Evolutionary conservation across 2,113 vertebrate species (phyloP), one percentile per base, ranked within the genome.

Genomic region (Passer montanus): DNA sequence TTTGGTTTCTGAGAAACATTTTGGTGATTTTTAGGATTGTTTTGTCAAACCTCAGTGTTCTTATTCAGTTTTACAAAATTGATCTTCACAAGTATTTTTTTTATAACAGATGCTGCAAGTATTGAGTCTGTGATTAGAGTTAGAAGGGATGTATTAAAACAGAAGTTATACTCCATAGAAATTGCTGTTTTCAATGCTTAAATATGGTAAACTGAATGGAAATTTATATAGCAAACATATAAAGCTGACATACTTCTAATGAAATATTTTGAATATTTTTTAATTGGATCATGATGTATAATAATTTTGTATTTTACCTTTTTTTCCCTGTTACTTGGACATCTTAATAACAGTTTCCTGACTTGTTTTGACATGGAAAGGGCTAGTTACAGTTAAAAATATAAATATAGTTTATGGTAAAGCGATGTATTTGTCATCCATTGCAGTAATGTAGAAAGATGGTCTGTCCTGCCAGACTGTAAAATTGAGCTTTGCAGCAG

Each of bases 401-500:
- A 41, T 56, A 84, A 89, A 73, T 80, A 31, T 10, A 39, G 19
- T 62, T 91, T 83, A 37, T 83, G 79, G 46, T 93, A 76, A 90
- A 93, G 31, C 0, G 1, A 46, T 60, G 7, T 68, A 68, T 93
- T 92, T 83, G 64, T 92, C 55, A 35, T 89, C 64, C 22, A 28
- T 88, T 85, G 60, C 70, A 59, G 39, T 88, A 93, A 80, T 80
- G 59, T 43, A 77, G 67, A 90, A 83, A 79, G 50, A 66, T 90
- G 50, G 52, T 83, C 66, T 92, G 47, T 73, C 58, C 60, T 87
- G 62, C 49, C 83, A 94, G 82, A 49, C 69, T 67, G 59, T 91
- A 89, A 80, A 95, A 95, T 63, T 37, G 75, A 93, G 39, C 35
- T 95, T 81, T 94, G 70, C 79, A 79, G 50, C 74, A 84, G 60